phyloP scores from a whole-genome alignment of 2,888 invertebrate genomes.

The Spicauda simplicius region DNA sequence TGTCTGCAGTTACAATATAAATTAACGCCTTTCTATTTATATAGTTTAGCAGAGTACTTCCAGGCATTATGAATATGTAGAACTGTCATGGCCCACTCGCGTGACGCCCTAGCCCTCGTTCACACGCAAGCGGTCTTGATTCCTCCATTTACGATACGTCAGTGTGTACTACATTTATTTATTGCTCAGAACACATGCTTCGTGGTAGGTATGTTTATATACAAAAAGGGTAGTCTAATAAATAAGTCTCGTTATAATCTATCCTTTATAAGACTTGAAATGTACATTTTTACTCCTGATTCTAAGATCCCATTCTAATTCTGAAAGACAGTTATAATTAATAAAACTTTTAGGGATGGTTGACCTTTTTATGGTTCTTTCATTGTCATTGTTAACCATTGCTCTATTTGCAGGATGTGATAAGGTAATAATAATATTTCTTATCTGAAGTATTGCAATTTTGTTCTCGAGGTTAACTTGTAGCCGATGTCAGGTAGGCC shows the following conservation, averaged over 20 bases:
- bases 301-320: no score
- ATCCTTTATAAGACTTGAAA: no score
- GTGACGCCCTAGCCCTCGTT: slow-evolving; percentile 59
- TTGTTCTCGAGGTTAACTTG: no score
- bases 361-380: no score
- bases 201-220: not conserved
- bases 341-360: no score
- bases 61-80: slow-evolving; percentile 42
- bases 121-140: slow-evolving; percentile 55
- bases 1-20: slow-evolving; percentile 11
- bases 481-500: no score
- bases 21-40: slow-evolving; percentile 25
- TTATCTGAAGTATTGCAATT: no score
- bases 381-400: no score
- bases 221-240: not conserved
- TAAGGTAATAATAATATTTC: no score
- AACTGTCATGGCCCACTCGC: slow-evolving; percentile 58
- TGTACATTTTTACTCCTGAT: no score
- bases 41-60: slow-evolving; percentile 13
- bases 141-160: slow-evolving; percentile 46
- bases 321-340: no score
- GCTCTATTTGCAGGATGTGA: no score
- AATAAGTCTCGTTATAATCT: not conserved
- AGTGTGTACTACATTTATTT: slow-evolving; percentile 11
- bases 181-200: slow-evolving; percentile 4